Percentiles rank a stretch among this genome's conserved stretches.
phyloP scores from a whole-genome alignment of 2,113 vertebrate genomes.

The Balaeniceps rex region DNA sequence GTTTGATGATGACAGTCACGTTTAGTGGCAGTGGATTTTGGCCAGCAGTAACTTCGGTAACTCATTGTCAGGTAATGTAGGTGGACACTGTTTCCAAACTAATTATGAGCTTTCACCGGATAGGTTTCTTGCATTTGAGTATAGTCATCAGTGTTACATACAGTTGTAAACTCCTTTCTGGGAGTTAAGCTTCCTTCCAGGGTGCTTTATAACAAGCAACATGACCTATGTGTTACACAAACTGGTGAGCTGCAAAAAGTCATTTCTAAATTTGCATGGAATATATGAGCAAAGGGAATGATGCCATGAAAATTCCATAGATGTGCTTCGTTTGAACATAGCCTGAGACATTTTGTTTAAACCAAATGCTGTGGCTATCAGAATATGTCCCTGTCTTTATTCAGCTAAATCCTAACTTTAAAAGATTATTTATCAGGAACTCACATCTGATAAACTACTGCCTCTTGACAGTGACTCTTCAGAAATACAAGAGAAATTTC shows the following conservation, averaged over 20 bases:
- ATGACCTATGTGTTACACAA: not conserved
- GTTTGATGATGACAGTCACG: not conserved
- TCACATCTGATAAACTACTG: not conserved
- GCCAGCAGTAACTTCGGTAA: not conserved
- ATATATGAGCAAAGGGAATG: not conserved
- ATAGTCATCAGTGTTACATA: not conserved
- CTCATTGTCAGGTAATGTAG: not conserved
- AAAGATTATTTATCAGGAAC: not conserved
- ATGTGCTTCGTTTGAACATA: not conserved
- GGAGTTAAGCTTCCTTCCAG: not conserved
- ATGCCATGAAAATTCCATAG: not conserved
- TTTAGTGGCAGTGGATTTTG: not conserved
- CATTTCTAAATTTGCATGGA: not conserved
- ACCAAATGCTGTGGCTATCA: not conserved
- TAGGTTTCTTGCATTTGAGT: not conserved
- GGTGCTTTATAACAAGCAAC: not conserved
- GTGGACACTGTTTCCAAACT: not conserved
- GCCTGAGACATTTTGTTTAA: not conserved
- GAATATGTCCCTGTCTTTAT: not conserved
- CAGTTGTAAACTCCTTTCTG: not conserved
- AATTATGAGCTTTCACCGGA: not conserved
- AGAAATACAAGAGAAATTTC: not conserved
- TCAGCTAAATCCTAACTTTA: not conserved
- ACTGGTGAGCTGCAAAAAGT: not conserved
- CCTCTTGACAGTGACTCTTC: not conserved